Evolutionary conservation across 2,113 vertebrate species (phyloP).

Genomic region (Lichenostomus cassidix): DNA sequence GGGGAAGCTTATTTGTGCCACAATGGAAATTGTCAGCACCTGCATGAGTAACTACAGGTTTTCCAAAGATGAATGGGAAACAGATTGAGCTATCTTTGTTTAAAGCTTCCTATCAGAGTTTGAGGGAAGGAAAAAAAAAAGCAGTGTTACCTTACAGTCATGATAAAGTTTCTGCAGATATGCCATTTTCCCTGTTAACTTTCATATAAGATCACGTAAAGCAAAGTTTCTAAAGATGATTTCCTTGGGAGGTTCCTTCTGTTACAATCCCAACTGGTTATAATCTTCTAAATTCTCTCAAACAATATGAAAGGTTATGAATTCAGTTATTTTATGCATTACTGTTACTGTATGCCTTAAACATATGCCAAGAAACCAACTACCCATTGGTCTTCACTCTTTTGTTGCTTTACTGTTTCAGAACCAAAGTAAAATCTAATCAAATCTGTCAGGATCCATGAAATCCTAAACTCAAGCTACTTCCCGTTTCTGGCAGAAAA

Average conservation of each 20-base stretch:
- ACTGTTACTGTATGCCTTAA: not conserved
- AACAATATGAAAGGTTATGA: not conserved
- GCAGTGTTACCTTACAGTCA: not conserved
- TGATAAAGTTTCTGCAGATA: not conserved
- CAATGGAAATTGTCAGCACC: not conserved
- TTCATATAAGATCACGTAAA: not conserved
- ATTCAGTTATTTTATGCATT: not conserved
- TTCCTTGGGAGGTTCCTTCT: not conserved
- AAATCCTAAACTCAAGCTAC: not conserved
- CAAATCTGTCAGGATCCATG: not conserved
- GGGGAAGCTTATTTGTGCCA: not conserved
- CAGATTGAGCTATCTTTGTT: not conserved
- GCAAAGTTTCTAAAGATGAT: not conserved
- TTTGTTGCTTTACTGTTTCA: not conserved
- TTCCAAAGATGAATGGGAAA: not conserved
- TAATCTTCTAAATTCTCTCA: not conserved
- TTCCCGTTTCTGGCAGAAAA: not conserved
- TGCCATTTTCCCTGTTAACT: not conserved
- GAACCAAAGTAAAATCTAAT: not conserved
- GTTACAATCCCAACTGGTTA: not conserved
- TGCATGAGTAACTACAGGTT: not conserved
- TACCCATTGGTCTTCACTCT: not conserved
- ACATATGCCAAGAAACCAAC: not conserved
- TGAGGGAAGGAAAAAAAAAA: not conserved
- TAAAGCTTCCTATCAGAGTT: not conserved